Evolutionary conservation across 2,113 vertebrate genomes (phyloP).

Genomic region (Capreolus pygargus): DNA sequence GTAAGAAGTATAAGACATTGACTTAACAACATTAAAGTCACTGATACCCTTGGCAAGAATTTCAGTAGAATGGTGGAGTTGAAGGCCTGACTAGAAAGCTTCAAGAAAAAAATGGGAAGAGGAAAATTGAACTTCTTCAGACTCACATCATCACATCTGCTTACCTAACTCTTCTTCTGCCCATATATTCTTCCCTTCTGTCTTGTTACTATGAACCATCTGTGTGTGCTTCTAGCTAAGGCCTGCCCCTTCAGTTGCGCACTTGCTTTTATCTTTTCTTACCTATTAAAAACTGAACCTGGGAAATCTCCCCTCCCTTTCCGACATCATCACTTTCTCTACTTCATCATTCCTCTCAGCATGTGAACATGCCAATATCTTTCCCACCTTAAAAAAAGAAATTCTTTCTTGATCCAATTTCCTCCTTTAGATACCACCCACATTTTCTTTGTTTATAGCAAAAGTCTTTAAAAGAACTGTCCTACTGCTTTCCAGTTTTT

Average conservation of each 20-base stretch:
- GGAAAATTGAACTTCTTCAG: neutral
- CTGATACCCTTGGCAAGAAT: neutral
- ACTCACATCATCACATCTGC: neutral
- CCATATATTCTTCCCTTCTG: neutral
- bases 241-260: neutral
- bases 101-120: neutral
- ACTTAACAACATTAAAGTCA: neutral
- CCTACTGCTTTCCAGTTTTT: neutral
- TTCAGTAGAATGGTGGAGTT: neutral
- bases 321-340: neutral
- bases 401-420: neutral
- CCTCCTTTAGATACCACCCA: neutral
- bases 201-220: neutral
- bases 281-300: neutral
- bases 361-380: neutral
- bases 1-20: neutral
- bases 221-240: neutral
- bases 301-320: neutral
- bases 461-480: neutral
- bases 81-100: neutral
- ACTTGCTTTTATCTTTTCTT: neutral
- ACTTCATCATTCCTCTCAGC: neutral
- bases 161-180: neutral
- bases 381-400: neutral
- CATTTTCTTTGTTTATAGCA: neutral